Percentiles rank a stretch among this genome's conserved stretches.
phyloP scores from a whole-genome alignment of 2,797 vertebrate species.

The Amblyraja radiata region DNA sequence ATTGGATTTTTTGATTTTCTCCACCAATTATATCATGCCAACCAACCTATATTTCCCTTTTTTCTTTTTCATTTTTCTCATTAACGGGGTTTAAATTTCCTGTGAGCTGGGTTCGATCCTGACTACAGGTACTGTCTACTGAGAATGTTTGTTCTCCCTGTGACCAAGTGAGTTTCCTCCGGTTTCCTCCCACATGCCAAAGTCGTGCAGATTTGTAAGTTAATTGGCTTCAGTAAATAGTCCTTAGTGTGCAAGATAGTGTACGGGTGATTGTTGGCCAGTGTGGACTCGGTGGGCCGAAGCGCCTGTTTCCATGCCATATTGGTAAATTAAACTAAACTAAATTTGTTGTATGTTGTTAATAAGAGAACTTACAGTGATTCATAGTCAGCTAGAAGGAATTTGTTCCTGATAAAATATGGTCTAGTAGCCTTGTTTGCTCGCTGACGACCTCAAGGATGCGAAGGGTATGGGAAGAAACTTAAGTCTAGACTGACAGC shows the following conservation, averaged over 20 bases:
- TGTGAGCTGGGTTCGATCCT: no score
- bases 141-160: no score
- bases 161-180: no score
- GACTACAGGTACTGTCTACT: no score
- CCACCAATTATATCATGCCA: background rate
- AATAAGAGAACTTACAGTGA: background rate
- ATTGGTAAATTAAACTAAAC: background rate
- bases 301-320: no score
- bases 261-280: no score
- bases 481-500: background rate
- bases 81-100: background rate
- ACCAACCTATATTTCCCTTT: background rate
- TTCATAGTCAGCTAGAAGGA: background rate
- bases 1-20: background rate
- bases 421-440: background rate
- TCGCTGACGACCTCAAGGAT: background rate
- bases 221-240: no score
- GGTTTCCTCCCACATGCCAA: no score
- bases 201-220: no score
- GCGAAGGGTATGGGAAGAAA: background rate
- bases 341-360: background rate
- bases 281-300: no score
- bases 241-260: no score
- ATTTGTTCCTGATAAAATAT: background rate
- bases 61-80: background rate